Evolutionary conservation across 1,140 invertebrate genomes (phyloP).

Genomic region (Drosophila ficusphila): DNA sequence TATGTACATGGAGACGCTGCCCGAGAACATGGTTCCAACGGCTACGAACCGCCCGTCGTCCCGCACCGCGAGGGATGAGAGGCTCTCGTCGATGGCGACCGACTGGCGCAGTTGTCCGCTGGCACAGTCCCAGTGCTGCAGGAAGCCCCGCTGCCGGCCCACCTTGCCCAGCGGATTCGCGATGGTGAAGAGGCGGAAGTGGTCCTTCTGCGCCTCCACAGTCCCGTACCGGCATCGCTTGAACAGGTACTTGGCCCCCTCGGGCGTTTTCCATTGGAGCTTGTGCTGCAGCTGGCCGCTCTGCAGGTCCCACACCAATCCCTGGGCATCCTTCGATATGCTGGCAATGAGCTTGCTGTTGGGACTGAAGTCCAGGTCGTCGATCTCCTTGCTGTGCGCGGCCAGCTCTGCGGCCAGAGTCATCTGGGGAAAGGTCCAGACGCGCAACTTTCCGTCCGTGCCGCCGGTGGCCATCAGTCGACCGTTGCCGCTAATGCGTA

Average conservation of each 20-base stretch:
- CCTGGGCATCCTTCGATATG: constrained; percentile 94
- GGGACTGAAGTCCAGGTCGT: constrained; percentile 95
- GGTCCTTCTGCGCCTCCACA: constrained; percentile 87
- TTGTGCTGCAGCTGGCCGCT: constrained; percentile 85
- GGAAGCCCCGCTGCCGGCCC: constrained; percentile 89
- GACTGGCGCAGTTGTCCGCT: constrained; percentile 86
- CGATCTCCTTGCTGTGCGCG: constrained; percentile 92
- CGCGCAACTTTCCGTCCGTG: constrained; percentile 92
- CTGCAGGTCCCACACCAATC: constrained; percentile 90
- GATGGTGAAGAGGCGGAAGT: constrained; percentile 91
- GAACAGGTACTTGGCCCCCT: constrained; percentile 91
- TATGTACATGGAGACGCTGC: constrained; percentile 95
- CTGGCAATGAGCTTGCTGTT: constrained; percentile 91
- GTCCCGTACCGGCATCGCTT: constrained; percentile 92
- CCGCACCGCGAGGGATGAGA: constrained; percentile 94
- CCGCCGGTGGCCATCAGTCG: constrained; percentile 95
- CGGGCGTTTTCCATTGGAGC: constrained; percentile 89
- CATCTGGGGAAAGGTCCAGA: constrained; percentile 95
- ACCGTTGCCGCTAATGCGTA: constrained; percentile 90
- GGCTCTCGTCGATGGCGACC: constrained; percentile 88
- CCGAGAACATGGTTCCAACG: constrained; percentile 96
- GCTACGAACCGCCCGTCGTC: constrained; percentile 96
- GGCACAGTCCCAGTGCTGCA: constrained; percentile 89
- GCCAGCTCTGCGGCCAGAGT: constrained; percentile 88
- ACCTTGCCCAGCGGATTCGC: constrained; percentile 90